Evolutionary conservation across 2,888 invertebrate genomes (phyloP), one percentile per base, ranked within the genome.

Genomic region (Tetragnatha montana): DNA sequence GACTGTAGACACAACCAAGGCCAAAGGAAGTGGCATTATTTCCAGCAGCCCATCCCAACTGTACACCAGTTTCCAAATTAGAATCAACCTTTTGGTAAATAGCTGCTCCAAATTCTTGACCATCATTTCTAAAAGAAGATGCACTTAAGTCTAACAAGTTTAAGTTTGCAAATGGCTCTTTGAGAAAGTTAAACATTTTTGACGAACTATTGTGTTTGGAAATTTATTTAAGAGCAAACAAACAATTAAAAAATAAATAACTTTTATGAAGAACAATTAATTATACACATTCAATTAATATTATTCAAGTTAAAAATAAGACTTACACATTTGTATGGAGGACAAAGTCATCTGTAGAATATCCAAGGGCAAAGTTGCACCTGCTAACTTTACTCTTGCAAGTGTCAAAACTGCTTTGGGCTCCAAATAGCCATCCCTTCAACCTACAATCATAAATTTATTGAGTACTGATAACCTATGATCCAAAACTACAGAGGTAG

Each of bases 291-390:
- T n/a, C n/a, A n/a, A n/a, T n/a, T 35, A 35, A 1, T 2, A 35
- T 35, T 35, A 35, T 35, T 35, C 35, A 35, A 35, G 35, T 35
- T 35, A 35, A 35, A 35, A 35, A 17, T 22, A 70, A 75, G 47
- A 96, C 97, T 96, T 96, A 98, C 98, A 98, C 97, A 94, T 96
- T 96, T 93, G 98, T 97, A 94, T 99, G 98, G 91, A 99, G 95
- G 93, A 97, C 96, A 94, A 99, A 98, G 94, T 99, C 98, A 91
- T 96, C 96, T 92, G 96, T 96, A 91, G 96, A 95, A 94, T 97
- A 98, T 88, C 99, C 99, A 93, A 99, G 95, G 91, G 98, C 97
- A 94, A 98, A 97, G 95, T 98, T 98, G 94, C 97, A 98, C 94
- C 96, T 97, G 92, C 96, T 96, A 92, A 99, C 95, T 94, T 98